Percentiles rank a stretch among this genome's conserved stretches.
Conservation (phyloP, 2,888 invertebrate species). For the Eilema griseolum region DNA sequence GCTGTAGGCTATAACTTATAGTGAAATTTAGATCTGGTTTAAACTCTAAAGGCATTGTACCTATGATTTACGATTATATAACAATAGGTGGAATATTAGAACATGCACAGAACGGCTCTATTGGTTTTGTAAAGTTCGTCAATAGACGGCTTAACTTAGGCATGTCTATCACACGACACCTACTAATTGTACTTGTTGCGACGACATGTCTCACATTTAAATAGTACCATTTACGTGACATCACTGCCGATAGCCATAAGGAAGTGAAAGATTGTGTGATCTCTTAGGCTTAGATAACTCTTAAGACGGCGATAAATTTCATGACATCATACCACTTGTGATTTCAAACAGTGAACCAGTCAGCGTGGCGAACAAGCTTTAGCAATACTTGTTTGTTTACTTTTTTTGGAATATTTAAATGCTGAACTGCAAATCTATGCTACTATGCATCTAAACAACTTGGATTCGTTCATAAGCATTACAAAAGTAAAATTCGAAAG, state of each 20-base stretch:
- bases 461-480: background rate
- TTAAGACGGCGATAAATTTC: conserved; percentile 36
- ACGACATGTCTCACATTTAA: conserved; percentile 40
- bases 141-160: conserved; percentile 10
- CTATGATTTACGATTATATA: conserved; percentile 33
- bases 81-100: conserved; percentile 17
- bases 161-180: conserved; percentile 33
- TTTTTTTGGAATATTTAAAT: conserved; percentile 2
- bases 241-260: conserved; percentile 41
- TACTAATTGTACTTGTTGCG: conserved; percentile 37
- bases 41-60: conserved; percentile 23
- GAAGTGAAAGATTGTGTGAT: conserved; percentile 59
- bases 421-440: conserved; percentile 1
- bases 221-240: conserved; percentile 41
- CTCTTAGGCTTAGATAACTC: conserved; percentile 56
- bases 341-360: conserved; percentile 42
- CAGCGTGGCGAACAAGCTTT: conserved; percentile 38
- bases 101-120: background rate
- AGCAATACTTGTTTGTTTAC: conserved; percentile 27
- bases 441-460: conserved; percentile 5
- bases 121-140: background rate
- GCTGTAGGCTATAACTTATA: conserved; percentile 36
- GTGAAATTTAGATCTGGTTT: conserved; percentile 27
- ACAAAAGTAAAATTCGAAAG: background rate
- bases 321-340: conserved; percentile 46